Base-by-base conservation (phyloP, 2,113 vertebrate species). In the Hippoglossus stenolepis region DNA sequence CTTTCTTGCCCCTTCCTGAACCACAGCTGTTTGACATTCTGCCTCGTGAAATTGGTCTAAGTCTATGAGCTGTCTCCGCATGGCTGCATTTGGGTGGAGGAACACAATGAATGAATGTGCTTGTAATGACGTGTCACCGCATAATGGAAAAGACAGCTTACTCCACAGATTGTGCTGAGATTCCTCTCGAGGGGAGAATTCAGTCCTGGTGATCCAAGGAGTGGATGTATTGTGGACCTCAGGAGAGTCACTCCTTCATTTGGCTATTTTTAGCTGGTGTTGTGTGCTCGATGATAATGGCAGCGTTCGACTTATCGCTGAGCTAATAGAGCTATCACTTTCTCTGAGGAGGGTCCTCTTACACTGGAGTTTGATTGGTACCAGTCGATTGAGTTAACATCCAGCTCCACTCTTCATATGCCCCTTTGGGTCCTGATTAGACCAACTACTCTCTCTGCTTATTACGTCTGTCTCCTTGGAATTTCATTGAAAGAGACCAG, bases 71-170 rank as follows among this genome's bases (percentile, higher is more conserved):
- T 58, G 83, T 65, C 71, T 84, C 80, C 72, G 83, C 79, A 63
- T 82, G 83, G 83, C 85, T 80, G 83, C 86, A 12, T 87, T 71
- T 73, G 86, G 85, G 81, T 86, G 87, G 85, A 86, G 89, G 80
- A 89, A 86, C 82, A 83, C 86, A 85, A 73, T 89, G 90, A 91
- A 75, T 85, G 79, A 86, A 84, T 79, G 86, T 69, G 85, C 82
- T 87, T 87, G 84, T 86, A 86, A 86, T 75, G 70, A 83, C 83
- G 65, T 51, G 74, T 84, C 87, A 45, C 56, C n/a, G 24, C 78
- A 70, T 82, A 88, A 91, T 89, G 90, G 84, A 87, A 88, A 90
- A 78, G 53, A 89, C 85, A 74, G 88, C 89, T 85, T 90, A 81
- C 76, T 88, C 76, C 76, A 80, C 87, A 80, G 87, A 85, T 87